phyloP scores from a whole-genome alignment of 2,888 invertebrate genomes.

The Callinectes sapidus region DNA sequence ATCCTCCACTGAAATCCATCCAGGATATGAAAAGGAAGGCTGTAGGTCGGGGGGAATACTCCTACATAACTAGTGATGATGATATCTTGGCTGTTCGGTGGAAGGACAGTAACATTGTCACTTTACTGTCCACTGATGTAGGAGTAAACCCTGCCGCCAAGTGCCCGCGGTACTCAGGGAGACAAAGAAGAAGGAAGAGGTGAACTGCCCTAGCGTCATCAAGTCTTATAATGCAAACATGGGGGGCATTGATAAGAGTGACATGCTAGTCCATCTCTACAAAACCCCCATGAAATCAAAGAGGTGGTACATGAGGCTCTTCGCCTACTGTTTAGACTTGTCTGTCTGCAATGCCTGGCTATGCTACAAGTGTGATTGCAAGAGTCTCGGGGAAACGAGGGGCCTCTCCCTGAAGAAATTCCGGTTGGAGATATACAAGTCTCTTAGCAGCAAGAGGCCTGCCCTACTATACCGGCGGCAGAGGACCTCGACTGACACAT shows the following conservation, averaged over 20 bases:
- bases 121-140: slow-evolving; percentile 46
- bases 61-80: slow-evolving; percentile 37
- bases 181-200: slow-evolving; percentile 47
- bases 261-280: slow-evolving; percentile 55
- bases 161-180: slow-evolving; percentile 38
- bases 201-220: slow-evolving; percentile 39
- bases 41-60: slow-evolving; percentile 29
- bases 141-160: slow-evolving; percentile 38
- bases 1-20: slow-evolving; percentile 44
- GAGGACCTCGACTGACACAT: not conserved
- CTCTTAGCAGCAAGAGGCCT: not conserved
- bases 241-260: slow-evolving; percentile 55
- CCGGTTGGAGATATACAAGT: slow-evolving; percentile 28
- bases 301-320: slow-evolving; percentile 56
- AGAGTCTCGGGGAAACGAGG: slow-evolving; percentile 21
- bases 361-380: slow-evolving; percentile 49
- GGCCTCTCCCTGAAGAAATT: slow-evolving; percentile 35
- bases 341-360: slow-evolving; percentile 51
- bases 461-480: not conserved
- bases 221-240: slow-evolving; percentile 45
- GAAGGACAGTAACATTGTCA: slow-evolving; percentile 50
- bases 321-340: slow-evolving; percentile 42
- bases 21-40: slow-evolving; percentile 42
- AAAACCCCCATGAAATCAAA: slow-evolving; percentile 46
- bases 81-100: slow-evolving; percentile 46